Conservation (phyloP, 2,797 vertebrate genomes). For the Sebastes trivittatus region DNA sequence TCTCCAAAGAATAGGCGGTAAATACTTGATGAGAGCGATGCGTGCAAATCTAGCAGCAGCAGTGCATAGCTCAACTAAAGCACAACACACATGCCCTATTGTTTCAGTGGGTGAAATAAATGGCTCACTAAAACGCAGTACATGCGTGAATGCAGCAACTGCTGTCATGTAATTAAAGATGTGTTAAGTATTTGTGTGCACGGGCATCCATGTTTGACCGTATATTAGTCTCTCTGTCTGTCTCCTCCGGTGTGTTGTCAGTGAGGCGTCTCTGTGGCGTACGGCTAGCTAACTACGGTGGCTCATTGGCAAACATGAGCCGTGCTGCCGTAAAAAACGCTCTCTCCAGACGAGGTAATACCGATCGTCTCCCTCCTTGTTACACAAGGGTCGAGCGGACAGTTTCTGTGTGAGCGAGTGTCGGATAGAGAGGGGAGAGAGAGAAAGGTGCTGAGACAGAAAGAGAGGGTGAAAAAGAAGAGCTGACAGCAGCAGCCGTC, state of each 20-base stretch:
- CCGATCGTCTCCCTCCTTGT: background rate
- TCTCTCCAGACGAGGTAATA: slow-evolving; percentile 11
- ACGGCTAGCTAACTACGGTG: background rate
- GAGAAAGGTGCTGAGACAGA: slow-evolving; percentile 45
- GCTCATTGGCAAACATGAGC: slow-evolving; percentile 70
- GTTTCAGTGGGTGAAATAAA: slow-evolving; percentile 30
- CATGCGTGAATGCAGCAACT: background rate
- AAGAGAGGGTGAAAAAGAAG: slow-evolving; percentile 25
- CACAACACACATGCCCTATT: background rate
- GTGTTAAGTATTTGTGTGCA: slow-evolving; percentile 18
- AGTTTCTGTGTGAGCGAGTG: slow-evolving; percentile 43
- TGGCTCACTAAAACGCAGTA: background rate
- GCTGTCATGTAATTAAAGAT: slow-evolving; percentile 33
- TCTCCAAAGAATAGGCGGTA: slow-evolving; percentile 53
- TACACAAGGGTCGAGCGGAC: slow-evolving; percentile 52
- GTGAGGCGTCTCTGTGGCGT: background rate
- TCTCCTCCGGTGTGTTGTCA: slow-evolving; percentile 15
- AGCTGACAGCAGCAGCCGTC: slow-evolving; percentile 53
- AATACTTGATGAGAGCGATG: slow-evolving; percentile 54
- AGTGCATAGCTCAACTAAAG: background rate
- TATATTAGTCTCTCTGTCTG: background rate
- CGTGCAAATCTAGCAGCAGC: slow-evolving; percentile 34
- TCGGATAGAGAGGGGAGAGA: slow-evolving; percentile 11
- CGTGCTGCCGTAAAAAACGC: slow-evolving; percentile 41
- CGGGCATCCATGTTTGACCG: background rate